Evolutionary conservation across 2,888 invertebrate species (phyloP).

Genomic region (Adela reaumurella): DNA sequence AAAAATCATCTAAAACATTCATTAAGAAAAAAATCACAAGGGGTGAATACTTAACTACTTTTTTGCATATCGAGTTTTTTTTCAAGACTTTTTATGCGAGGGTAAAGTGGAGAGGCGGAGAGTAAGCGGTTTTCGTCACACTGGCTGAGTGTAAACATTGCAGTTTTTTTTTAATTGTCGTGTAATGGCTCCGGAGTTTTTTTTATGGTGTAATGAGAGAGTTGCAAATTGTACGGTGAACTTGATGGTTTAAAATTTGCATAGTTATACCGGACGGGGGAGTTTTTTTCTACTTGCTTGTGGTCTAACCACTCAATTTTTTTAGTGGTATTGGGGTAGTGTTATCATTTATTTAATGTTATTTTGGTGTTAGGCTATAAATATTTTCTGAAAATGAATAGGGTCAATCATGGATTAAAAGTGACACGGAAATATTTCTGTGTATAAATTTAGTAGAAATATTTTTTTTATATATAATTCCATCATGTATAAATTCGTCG

Average conservation of each 20-base stretch:
- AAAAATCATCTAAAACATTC: constrained; percentile 42
- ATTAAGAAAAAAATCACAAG: constrained; percentile 51
- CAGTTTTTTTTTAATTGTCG: constrained; percentile 53
- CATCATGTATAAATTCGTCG: no score
- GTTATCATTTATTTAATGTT: background rate
- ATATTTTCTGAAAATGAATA: background rate
- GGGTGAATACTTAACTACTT: constrained; percentile 55
- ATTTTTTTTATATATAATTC: no score
- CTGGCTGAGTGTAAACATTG: constrained; percentile 38
- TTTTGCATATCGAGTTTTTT: constrained; percentile 53
- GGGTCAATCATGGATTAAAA: constrained; percentile 12
- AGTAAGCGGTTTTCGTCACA: constrained; percentile 53
- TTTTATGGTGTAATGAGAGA: constrained; percentile 46
- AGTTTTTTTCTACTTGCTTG: constrained; percentile 32
- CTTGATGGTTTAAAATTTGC: constrained; percentile 45
- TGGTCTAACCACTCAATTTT: constrained; percentile 21
- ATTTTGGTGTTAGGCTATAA: background rate
- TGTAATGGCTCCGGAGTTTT: constrained; percentile 52
- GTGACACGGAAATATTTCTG: constrained; percentile 23
- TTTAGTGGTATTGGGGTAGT: background rate
- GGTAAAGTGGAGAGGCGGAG: constrained; percentile 52
- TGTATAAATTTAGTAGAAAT: no score
- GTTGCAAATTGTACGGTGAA: constrained; percentile 8
- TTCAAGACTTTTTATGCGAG: constrained; percentile 35
- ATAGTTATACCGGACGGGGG: constrained; percentile 29